These are phyloP conservation scores for Teleogryllus oceanicus DNA, from an alignment of 2,888 invertebrate genomes.

Conservation along the genomic window DNA sequence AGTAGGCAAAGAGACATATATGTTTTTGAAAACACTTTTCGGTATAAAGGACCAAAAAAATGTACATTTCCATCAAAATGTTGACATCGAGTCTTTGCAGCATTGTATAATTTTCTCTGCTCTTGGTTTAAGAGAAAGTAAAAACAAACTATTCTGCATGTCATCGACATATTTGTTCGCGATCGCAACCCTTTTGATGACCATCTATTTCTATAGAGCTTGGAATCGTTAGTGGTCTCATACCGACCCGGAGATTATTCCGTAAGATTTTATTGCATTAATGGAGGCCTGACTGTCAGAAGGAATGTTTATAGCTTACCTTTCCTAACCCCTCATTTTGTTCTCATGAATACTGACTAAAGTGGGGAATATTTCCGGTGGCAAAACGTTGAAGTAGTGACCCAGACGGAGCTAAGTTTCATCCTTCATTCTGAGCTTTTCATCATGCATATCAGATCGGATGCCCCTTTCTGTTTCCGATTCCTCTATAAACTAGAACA, in stretches of 20 bases:
- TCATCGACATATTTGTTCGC: too few relatives aligned
- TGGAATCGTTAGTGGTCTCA: too few relatives aligned
- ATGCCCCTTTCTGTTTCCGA: not conserved
- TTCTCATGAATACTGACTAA: not conserved
- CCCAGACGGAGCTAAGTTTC: not conserved
- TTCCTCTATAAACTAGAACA: not conserved
- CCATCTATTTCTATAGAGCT: too few relatives aligned
- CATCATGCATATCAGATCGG: not conserved
- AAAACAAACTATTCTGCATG: too few relatives aligned
- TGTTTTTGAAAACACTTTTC: too few relatives aligned
- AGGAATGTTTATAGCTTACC: not conserved
- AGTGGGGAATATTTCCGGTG: slow-evolving; percentile 5
- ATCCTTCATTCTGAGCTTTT: not conserved
- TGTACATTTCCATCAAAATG: too few relatives aligned
- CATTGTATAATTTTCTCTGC: too few relatives aligned
- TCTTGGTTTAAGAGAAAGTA: too few relatives aligned
- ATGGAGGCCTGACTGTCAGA: not conserved
- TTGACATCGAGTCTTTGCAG: too few relatives aligned
- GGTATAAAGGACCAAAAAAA: too few relatives aligned
- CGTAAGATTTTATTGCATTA: slow-evolving; percentile 6
- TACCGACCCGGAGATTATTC: not conserved
- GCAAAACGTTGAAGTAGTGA: slow-evolving; percentile 9
- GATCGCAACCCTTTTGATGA: too few relatives aligned
- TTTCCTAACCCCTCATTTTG: not conserved
- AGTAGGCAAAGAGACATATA: too few relatives aligned